These are phyloP conservation scores for Ancistrus triradiatus DNA, from an alignment of 2,113 vertebrate species.

Conservation along the genomic window DNA sequence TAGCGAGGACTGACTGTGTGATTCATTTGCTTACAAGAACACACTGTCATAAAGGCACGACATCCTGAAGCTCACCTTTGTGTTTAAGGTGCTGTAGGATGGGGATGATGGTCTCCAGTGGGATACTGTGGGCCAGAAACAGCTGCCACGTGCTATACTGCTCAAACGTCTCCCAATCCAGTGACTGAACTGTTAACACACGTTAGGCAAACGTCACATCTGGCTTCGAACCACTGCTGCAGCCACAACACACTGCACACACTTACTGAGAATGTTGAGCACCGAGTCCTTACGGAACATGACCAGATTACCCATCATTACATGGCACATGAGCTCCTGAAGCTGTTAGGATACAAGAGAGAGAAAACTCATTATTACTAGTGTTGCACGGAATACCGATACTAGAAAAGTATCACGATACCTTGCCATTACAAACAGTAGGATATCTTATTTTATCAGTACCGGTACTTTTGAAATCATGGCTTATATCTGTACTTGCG, in stretches of 20 bases:
- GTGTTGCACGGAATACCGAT: too few species aligned
- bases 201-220: not conserved
- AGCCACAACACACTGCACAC: slow-evolving; percentile 13
- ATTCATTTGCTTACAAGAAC: too few species aligned
- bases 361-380: not conserved
- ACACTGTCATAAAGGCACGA: too few species aligned
- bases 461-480: too few species aligned
- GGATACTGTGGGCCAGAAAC: slow-evolving; percentile 90
- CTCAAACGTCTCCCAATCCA: slow-evolving; percentile 97
- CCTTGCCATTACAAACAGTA: too few species aligned
- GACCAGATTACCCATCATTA: slow-evolving; percentile 96
- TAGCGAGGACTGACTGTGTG: too few species aligned
- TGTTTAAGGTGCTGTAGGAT: slow-evolving; percentile 96
- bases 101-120: slow-evolving; percentile 89
- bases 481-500: too few species aligned
- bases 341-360: slow-evolving; percentile 64
- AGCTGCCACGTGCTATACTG: slow-evolving; percentile 98
- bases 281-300: slow-evolving; percentile 97
- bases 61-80: slow-evolving; percentile 71
- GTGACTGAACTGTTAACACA: slow-evolving; percentile 79
- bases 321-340: slow-evolving; percentile 95
- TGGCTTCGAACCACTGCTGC: not conserved
- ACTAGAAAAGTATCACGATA: too few species aligned
- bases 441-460: too few species aligned
- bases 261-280: slow-evolving; percentile 94